Percentiles rank a stretch among this genome's conserved stretches.
Evolutionary conservation across 2,888 invertebrate species (phyloP).

Genomic region (Conchocele bisecta): DNA sequence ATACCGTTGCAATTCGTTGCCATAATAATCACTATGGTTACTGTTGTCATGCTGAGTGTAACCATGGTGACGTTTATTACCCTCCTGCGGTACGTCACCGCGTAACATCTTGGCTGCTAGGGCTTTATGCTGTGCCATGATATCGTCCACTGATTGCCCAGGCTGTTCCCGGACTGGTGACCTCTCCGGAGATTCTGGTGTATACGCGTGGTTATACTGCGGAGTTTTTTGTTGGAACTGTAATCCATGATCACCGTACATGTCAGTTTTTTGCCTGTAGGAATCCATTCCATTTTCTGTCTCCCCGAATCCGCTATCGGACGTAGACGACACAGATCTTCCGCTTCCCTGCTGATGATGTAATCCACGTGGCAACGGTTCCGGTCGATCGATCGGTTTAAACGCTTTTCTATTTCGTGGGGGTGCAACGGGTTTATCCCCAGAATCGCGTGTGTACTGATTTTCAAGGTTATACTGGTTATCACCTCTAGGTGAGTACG

Average conservation of each 20-base stretch:
- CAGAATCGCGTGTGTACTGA: too few relatives aligned
- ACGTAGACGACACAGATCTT: conserved; percentile 57
- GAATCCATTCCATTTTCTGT: too few relatives aligned
- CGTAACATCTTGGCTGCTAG: conserved; percentile 55
- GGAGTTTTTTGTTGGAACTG: conserved; percentile 50
- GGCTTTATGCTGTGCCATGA: conserved; percentile 61
- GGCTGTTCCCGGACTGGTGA: too few relatives aligned
- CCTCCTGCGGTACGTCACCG: conserved; percentile 19
- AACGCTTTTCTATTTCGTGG: too few relatives aligned
- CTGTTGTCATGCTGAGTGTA: background rate
- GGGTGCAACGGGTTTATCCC: too few relatives aligned
- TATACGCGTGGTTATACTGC: conserved; percentile 50
- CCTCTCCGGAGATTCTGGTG: conserved; percentile 45
- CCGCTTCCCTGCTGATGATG: conserved; percentile 65
- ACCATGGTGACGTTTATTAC: conserved; percentile 5
- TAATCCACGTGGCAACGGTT: conserved; percentile 40
- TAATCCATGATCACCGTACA: too few relatives aligned
- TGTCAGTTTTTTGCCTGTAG: too few relatives aligned
- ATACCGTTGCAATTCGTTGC: conserved; percentile 42
- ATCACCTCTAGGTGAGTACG: too few relatives aligned
- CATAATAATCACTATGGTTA: conserved; percentile 38
- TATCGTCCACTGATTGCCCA: conserved; percentile 48
- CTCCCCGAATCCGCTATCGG: conserved; percentile 66
- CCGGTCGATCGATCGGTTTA: conserved; percentile 10
- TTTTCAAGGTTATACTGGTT: too few relatives aligned